Conservation (phyloP, 2,113 vertebrate species). For the Petromus typicus region DNA sequence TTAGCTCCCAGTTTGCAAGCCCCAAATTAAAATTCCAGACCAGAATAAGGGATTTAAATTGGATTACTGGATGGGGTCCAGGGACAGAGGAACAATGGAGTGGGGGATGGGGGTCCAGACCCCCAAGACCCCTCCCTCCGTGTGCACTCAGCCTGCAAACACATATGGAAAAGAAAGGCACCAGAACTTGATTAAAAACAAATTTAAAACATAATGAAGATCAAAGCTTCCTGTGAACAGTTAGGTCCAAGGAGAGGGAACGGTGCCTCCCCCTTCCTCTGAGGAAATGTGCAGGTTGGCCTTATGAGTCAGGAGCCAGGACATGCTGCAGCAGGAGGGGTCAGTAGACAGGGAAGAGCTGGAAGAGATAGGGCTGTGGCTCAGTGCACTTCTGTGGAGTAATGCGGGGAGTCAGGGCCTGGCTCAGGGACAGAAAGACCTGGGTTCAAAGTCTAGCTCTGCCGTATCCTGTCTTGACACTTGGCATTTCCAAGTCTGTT, state of each 20-base stretch:
- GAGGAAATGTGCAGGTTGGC: not conserved
- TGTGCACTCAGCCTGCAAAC: constrained; percentile 32
- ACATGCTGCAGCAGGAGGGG: not conserved
- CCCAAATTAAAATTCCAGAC: constrained; percentile 86
- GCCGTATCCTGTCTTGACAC: not conserved
- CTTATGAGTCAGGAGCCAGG: not conserved
- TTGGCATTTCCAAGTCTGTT: not conserved
- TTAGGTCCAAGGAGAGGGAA: constrained; percentile 63
- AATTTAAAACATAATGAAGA: constrained; percentile 86
- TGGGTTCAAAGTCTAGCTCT: not conserved
- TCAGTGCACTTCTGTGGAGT: not conserved
- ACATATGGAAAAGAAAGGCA: constrained; percentile 74
- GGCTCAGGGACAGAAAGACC: not conserved
- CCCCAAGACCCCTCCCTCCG: not conserved
- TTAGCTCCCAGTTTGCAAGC: constrained; percentile 80
- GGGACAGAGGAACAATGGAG: constrained; percentile 67
- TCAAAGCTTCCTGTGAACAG: constrained; percentile 81
- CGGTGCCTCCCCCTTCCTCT: not conserved
- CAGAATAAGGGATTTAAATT: constrained; percentile 86
- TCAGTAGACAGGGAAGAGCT: not conserved
- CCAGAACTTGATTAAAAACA: constrained; percentile 79
- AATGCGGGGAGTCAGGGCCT: not conserved
- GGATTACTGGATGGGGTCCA: constrained; percentile 86
- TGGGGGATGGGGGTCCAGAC: not conserved
- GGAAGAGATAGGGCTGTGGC: not conserved